Evolutionary conservation across 2,888 invertebrate genomes (phyloP).

Genomic region (Tenthredo scrophulariae): DNA sequence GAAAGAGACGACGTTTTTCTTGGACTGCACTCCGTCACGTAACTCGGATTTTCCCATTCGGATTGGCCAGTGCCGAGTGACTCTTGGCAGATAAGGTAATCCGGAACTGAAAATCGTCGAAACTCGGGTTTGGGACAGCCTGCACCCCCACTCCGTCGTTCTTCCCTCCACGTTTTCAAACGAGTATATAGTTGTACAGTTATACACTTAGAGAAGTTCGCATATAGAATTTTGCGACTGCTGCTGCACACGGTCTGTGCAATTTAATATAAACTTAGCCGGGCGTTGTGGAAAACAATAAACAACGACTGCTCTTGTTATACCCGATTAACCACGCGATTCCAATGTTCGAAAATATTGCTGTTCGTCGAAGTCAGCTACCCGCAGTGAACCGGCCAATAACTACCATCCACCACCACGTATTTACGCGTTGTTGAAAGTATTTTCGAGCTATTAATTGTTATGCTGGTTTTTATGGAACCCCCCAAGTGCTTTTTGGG

Average conservation of each 20-base stretch:
- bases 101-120: slow-evolving; percentile 70
- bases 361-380: slow-evolving; percentile 13
- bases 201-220: neutral
- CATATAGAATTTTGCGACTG: slow-evolving; percentile 4
- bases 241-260: neutral
- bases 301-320: slow-evolving; percentile 65
- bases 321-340: slow-evolving; percentile 62
- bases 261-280: slow-evolving; percentile 59
- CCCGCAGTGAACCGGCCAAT: neutral
- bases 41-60: neutral
- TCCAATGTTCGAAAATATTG: slow-evolving; percentile 29
- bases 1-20: neutral
- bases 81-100: slow-evolving; percentile 77
- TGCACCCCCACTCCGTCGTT: neutral
- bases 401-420: neutral
- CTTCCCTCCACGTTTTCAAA: neutral
- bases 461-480: slow-evolving; percentile 27
- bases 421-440: slow-evolving; percentile 33
- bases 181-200: neutral
- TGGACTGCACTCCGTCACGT: neutral
- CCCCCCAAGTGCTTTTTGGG: slow-evolving; percentile 27
- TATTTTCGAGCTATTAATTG: slow-evolving; percentile 45
- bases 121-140: slow-evolving; percentile 17
- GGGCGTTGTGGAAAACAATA: slow-evolving; percentile 67
- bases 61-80: slow-evolving; percentile 64